Base-by-base conservation (phyloP, 2,113 vertebrate genomes). In the Pygoscelis adeliae region DNA sequence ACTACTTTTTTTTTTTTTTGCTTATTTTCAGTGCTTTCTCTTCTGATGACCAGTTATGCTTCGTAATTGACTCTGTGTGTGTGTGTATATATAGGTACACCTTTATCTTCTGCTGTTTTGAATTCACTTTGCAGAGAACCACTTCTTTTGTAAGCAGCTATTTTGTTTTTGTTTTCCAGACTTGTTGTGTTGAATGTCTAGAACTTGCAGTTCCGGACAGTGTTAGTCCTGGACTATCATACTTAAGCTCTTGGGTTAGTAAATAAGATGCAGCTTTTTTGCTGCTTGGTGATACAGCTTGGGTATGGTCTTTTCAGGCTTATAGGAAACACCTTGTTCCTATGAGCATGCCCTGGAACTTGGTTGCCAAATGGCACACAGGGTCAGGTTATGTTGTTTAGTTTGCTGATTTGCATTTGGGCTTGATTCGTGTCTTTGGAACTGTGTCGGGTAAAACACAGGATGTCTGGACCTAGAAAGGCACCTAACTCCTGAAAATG, bases 21-120 rank as follows among this genome's bases (percentile, higher is more conserved):
- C 32, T 61, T 56, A 6, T 44, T 97, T 94, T 81, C 29, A 69
- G 26, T 83, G 34, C 23, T 73, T 62, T 67, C 23, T 89, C 10
- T 74, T 80, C 34, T 65, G 34, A 56, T 62, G 13, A 27, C 10
- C 20, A 11, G 3, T 56, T 78, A 42, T 19, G 38, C 19, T 73
- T 73, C 34, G 13, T 49, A 44, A 50, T 15, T 52, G 29, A 32
- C 67, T 56, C 25, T 63, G 4, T 70, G 23, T n/a, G 11, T 26
- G 1, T 42, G 3, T 53, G 18, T 52, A 1, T 19, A 3, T 14
- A 22, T n/a, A n/a, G 5, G 9, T 53, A 13, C 11, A 40, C 12
- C 22, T 94, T 58, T 52, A 32, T 72, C 22, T 78, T 85, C 13
- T 76, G 42, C 9, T 79, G 36, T 5, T 62, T 70, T 50, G 17